Conservation (phyloP, 2,888 invertebrate genomes). For the Alloscopus bannaensis region DNA sequence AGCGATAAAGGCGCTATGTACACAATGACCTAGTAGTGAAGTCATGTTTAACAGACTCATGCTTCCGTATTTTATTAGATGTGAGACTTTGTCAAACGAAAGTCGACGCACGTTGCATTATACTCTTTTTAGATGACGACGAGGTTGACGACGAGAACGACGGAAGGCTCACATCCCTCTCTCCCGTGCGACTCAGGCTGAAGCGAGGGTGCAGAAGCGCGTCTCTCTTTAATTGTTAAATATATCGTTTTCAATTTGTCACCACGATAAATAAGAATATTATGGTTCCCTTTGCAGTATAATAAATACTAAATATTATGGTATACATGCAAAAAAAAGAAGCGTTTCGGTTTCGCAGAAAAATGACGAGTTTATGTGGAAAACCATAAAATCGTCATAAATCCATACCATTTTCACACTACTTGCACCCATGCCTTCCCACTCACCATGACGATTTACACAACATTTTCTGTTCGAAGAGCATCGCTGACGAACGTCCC, state of each 20-base stretch:
- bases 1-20: conserved; percentile 6
- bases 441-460: too few species aligned
- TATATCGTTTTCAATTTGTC: conserved; percentile 55
- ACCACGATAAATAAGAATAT: not conserved
- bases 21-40: conserved; percentile 57
- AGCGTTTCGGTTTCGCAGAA: not conserved
- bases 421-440: too few species aligned
- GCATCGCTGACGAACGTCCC: too few species aligned
- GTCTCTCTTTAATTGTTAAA: conserved; percentile 33
- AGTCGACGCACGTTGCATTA: too few species aligned
- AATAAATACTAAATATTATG: too few species aligned
- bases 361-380: not conserved
- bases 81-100: too few species aligned
- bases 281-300: not conserved
- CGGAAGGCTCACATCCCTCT: conserved; percentile 32
- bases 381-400: conserved; percentile 6
- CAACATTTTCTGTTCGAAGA: too few species aligned
- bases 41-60: conserved; percentile 54
- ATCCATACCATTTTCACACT: conserved; percentile 1
- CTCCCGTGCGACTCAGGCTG: not conserved
- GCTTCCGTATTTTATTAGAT: conserved; percentile 28
- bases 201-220: not conserved
- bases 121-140: too few species aligned
- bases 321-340: too few species aligned
- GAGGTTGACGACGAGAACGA: too few species aligned